A percentile compares a stretch with the other conserved stretches of the same genome.
These are phyloP conservation scores for Ridgeia piscesae DNA, from an alignment of 1,140 invertebrate species.

Conservation along the genomic window DNA sequence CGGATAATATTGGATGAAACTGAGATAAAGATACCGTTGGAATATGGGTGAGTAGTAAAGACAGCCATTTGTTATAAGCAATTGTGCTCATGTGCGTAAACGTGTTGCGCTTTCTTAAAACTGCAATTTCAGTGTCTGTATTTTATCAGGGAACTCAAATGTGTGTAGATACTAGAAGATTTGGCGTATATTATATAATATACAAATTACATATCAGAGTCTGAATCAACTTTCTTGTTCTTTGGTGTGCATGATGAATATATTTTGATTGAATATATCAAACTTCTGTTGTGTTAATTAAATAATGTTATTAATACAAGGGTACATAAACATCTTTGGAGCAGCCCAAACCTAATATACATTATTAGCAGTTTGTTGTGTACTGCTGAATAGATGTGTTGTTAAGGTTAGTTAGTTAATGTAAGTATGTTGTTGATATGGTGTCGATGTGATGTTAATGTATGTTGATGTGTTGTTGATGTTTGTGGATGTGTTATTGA, in stretches of 20 bases:
- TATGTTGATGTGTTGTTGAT: not conserved
- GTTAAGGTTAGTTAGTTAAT: not conserved
- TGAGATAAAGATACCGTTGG: constrained; percentile 73
- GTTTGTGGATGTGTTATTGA: not conserved
- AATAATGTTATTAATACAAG: not conserved
- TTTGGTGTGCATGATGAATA: not conserved
- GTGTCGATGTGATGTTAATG: not conserved
- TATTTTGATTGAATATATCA: not conserved
- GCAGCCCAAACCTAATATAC: not conserved
- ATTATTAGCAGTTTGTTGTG: not conserved
- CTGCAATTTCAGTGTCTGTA: not conserved
- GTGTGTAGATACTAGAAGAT: not conserved
- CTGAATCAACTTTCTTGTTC: no score
- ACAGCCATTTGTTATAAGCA: no score
- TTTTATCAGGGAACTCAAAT: not conserved
- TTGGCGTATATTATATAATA: no score
- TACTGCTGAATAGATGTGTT: not conserved
- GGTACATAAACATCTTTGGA: not conserved
- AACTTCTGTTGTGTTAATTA: not conserved
- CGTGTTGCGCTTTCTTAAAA: not conserved
- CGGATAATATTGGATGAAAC: constrained; percentile 57
- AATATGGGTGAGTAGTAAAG: constrained; percentile 54
- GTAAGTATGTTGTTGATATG: not conserved
- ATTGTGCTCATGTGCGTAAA: not conserved
- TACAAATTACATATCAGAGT: no score